phyloP scores from a whole-genome alignment of 2,113 vertebrate genomes.

The Verasper variegatus region DNA sequence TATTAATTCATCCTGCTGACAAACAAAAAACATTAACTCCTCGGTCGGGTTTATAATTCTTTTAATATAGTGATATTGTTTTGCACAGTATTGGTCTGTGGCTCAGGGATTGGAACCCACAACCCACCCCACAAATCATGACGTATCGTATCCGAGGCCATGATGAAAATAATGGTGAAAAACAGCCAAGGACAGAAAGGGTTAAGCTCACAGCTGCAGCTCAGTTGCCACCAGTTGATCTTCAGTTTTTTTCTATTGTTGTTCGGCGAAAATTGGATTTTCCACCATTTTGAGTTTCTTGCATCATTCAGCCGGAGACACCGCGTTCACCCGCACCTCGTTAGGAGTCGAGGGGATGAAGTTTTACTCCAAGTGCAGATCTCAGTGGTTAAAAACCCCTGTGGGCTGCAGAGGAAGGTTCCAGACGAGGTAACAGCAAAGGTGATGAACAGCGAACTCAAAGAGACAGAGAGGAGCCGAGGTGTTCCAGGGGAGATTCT shows the following conservation, averaged over 20 bases:
- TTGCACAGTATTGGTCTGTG: too few species aligned
- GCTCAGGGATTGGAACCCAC: not conserved
- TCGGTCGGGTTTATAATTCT: too few species aligned
- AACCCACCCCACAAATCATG: not conserved
- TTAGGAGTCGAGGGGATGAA: not conserved
- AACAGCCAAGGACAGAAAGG: not conserved
- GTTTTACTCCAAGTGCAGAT: not conserved
- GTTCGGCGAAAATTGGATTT: not conserved
- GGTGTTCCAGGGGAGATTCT: conserved; percentile 59
- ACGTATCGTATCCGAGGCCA: not conserved
- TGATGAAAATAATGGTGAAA: not conserved
- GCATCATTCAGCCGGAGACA: not conserved
- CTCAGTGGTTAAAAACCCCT: conserved; percentile 11
- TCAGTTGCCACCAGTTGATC: conserved; percentile 3
- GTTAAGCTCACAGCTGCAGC: not conserved
- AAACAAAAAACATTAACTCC: too few species aligned
- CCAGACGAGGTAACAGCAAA: conserved; percentile 5
- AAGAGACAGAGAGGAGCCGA: conserved; percentile 5
- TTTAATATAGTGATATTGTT: too few species aligned
- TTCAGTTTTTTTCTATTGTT: not conserved
- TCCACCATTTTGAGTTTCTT: conserved; percentile 2
- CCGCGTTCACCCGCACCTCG: conserved; percentile 1
- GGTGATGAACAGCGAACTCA: conserved; percentile 12
- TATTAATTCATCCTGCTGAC: too few species aligned
- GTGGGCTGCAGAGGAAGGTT: conserved; percentile 3